phyloP scores from a whole-genome alignment of 1,140 invertebrate genomes.

The Cataglyphis hispanica region DNA sequence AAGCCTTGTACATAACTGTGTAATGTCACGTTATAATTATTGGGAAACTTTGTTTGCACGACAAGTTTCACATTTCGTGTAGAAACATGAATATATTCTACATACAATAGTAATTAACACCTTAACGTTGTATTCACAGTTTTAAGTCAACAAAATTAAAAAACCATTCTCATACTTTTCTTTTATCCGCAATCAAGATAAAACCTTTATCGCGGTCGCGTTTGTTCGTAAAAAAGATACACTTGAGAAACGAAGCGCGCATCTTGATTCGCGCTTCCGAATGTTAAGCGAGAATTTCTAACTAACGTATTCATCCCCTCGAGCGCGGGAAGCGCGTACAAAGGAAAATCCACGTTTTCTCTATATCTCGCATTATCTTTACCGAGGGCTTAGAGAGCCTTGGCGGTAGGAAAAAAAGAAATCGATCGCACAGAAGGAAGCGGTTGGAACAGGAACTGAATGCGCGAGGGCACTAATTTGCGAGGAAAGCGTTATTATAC shows the following conservation, averaged over 20 bases:
- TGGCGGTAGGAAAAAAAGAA: constrained; percentile 33
- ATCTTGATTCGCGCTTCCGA: constrained; percentile 34
- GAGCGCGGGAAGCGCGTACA: constrained; percentile 20
- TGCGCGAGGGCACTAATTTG: constrained; percentile 80
- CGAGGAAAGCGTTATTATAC: constrained; percentile 80
- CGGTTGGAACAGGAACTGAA: constrained; percentile 62
- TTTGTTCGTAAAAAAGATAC: neutral
- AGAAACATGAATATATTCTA: constrained; percentile 11
- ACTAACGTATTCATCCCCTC: constrained; percentile 52
- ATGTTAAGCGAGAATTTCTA: constrained; percentile 51
- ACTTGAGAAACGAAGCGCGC: constrained; percentile 5
- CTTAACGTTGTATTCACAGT: neutral
- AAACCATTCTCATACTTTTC: constrained; percentile 6
- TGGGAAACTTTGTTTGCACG: constrained; percentile 17
- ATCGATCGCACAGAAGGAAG: constrained; percentile 68
- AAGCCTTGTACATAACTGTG: constrained; percentile 3
- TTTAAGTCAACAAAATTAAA: constrained; percentile 15
- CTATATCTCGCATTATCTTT: constrained; percentile 11
- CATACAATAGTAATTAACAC: neutral
- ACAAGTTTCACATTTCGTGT: neutral
- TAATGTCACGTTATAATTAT: constrained; percentile 36
- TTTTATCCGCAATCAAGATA: constrained; percentile 18
- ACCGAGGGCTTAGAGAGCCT: constrained; percentile 50
- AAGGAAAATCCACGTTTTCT: constrained; percentile 34
- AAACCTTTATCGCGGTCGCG: neutral